A percentile compares a stretch with the other conserved stretches of the same genome.
Conservation (phyloP, 2,113 vertebrate genomes). For the Gorsachius goisagi region DNA sequence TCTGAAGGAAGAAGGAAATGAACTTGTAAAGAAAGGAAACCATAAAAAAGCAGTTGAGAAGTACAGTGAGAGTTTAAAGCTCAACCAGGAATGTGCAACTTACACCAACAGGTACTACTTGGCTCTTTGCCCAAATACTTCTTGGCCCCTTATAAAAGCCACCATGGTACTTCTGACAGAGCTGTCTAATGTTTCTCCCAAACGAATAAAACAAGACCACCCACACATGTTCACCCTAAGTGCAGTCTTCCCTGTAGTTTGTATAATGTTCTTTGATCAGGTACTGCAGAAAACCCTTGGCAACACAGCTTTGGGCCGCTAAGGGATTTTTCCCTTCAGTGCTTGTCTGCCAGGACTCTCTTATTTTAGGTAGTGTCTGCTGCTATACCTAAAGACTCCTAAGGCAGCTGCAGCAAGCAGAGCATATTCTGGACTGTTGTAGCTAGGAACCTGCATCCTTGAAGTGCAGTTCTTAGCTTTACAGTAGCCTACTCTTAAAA, state of each 20-base stretch:
- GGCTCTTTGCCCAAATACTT: not conserved
- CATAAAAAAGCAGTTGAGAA: constrained; percentile 88
- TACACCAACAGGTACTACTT: constrained; percentile 89
- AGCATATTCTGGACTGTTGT: not conserved
- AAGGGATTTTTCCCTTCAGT: not conserved
- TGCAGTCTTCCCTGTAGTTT: not conserved
- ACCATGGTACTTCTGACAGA: not conserved
- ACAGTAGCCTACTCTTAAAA: not conserved
- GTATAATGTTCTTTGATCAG: not conserved
- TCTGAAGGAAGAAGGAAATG: constrained; percentile 92
- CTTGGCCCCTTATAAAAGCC: not conserved
- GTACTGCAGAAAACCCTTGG: not conserved
- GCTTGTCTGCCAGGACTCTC: not conserved
- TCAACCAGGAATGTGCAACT: constrained; percentile 79
- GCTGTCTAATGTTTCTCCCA: not conserved
- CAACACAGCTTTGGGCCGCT: not conserved
- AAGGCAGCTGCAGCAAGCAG: not conserved
- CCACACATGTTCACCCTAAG: not conserved
- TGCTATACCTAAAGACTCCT: not conserved
- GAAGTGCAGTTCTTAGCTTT: not conserved
- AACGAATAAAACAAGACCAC: not conserved
- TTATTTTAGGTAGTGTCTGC: not conserved
- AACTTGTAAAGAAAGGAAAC: constrained; percentile 89
- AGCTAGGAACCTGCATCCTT: not conserved
- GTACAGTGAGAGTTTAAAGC: constrained; percentile 88